phyloP scores from a whole-genome alignment of 2,888 invertebrate species.

The Sarcophaga carnaria region DNA sequence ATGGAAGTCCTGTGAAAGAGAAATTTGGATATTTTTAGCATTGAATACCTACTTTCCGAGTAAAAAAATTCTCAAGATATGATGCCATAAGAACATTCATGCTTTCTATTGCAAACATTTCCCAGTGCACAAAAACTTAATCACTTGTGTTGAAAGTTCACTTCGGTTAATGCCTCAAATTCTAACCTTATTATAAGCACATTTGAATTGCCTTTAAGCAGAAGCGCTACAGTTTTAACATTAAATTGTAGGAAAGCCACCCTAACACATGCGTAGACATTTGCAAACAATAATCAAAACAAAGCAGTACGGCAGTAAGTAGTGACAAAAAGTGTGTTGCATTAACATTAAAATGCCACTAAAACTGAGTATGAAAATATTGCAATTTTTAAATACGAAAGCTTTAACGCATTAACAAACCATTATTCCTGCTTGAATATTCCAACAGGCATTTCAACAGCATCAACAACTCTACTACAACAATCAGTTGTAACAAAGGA shows the following conservation, averaged over 20 bases:
- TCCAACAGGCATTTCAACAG: background rate
- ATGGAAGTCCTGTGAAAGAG: background rate
- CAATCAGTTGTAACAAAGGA: background rate
- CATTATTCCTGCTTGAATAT: too few relatives aligned
- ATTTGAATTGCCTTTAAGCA: conserved; percentile 7
- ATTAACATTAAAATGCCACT: conserved; percentile 61
- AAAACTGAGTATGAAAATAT: conserved; percentile 60
- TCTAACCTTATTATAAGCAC: conserved; percentile 52
- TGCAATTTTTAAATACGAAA: conserved; percentile 53
- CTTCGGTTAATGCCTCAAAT: conserved; percentile 47
- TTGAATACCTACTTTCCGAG: too few relatives aligned
- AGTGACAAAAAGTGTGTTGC: background rate
- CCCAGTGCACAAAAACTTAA: conserved; percentile 13
- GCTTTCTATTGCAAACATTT: background rate
- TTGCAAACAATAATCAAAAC: background rate
- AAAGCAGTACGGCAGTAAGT: too few relatives aligned
- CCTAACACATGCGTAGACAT: background rate
- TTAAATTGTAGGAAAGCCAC: background rate
- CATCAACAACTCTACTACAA: background rate
- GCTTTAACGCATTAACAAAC: background rate
- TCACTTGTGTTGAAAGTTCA: conserved; percentile 53
- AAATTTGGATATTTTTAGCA: background rate
- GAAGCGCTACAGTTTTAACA: conserved; percentile 32
- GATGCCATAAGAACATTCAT: too few relatives aligned
- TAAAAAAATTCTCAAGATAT: too few relatives aligned